These are phyloP conservation scores for Oncorhynchus tshawytscha DNA, from an alignment of 2,113 vertebrate genomes.

Conservation along the genomic window DNA sequence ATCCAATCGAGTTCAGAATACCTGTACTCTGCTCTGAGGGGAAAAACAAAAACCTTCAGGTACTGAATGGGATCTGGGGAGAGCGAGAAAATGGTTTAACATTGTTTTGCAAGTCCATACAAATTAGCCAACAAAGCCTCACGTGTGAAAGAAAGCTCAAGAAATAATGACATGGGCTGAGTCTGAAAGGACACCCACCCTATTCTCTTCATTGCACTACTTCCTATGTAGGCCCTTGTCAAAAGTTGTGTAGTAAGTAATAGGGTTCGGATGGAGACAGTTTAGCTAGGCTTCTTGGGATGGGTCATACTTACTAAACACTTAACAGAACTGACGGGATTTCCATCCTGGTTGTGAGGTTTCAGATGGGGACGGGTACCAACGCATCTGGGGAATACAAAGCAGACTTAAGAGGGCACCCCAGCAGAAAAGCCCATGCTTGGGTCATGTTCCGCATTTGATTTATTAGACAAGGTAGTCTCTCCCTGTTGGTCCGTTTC, in stretches of 20 bases:
- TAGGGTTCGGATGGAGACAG: not conserved
- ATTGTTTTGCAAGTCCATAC: no score
- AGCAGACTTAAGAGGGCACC: no score
- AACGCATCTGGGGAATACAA: constrained; percentile 77
- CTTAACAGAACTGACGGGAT: constrained; percentile 85
- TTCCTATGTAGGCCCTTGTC: no score
- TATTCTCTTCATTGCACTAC: no score
- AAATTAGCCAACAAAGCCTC: no score
- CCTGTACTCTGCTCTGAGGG: constrained; percentile 20
- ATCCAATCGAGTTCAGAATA: constrained; percentile 34
- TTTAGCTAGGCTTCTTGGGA: not conserved
- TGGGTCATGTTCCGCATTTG: no score
- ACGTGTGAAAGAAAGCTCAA: not conserved
- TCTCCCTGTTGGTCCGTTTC: no score
- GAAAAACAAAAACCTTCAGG: constrained; percentile 13
- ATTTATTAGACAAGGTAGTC: no score
- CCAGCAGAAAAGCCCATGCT: no score
- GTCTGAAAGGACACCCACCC: no score
- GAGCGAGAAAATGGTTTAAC: not conserved
- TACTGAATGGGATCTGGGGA: constrained; percentile 18
- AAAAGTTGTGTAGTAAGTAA: no score
- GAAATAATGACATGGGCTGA: not conserved
- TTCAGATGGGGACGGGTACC: constrained; percentile 81
- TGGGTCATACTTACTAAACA: constrained; percentile 42
- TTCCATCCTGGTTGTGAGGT: constrained; percentile 86